Conservation (phyloP, 1,140 invertebrate genomes). For the Megalopta genalis region DNA sequence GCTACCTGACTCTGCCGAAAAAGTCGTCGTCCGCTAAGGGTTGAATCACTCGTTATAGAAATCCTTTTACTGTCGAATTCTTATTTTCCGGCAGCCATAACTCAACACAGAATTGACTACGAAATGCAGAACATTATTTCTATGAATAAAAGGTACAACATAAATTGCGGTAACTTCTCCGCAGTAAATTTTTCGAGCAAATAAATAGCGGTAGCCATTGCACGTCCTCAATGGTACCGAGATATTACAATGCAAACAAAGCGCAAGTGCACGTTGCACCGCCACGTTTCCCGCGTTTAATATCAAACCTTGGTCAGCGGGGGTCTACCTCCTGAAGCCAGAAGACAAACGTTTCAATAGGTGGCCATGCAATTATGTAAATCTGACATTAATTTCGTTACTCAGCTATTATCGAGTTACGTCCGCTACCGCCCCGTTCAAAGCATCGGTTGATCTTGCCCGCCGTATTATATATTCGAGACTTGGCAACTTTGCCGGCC, state of each 20-base stretch:
- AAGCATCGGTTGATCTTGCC: conserved; percentile 35
- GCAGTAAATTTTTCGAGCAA: too few species aligned
- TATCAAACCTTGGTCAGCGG: conserved; percentile 29
- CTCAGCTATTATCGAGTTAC: conserved; percentile 36
- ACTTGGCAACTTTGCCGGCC: conserved; percentile 43
- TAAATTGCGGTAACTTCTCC: too few species aligned
- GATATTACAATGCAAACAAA: neutral
- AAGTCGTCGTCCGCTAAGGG: too few species aligned
- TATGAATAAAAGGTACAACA: too few species aligned
- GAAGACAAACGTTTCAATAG: conserved; percentile 41
- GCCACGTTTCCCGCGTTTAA: neutral
- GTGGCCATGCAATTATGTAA: conserved; percentile 37
- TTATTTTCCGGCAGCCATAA: too few species aligned
- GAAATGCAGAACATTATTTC: too few species aligned
- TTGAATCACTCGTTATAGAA: too few species aligned
- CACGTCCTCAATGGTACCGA: too few species aligned
- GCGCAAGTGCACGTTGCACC: neutral
- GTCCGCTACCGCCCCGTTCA: neutral
- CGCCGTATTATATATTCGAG: conserved; percentile 25
- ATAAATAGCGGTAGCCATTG: too few species aligned
- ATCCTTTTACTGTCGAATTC: too few species aligned
- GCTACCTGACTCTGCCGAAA: too few species aligned
- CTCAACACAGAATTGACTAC: too few species aligned
- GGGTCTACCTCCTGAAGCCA: conserved; percentile 10
- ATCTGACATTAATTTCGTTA: conserved; percentile 47